Evolutionary conservation across 2,113 vertebrate species (phyloP).

Genomic region (Zingel zingel): DNA sequence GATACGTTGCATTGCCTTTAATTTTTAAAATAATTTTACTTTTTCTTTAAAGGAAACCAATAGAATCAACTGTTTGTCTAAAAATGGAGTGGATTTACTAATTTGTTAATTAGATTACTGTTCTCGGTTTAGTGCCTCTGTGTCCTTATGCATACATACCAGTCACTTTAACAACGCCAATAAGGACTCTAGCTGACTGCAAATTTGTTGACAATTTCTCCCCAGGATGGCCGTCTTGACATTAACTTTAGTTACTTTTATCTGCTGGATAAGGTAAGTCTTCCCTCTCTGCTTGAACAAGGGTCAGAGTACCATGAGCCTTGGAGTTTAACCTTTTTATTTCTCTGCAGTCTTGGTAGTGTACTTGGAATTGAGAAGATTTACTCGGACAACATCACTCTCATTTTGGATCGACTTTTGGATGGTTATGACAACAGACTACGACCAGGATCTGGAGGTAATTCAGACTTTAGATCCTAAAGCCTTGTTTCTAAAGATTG

Average conservation of each 20-base stretch:
- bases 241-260: constrained; percentile 46
- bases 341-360: constrained; percentile 78
- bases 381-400: constrained; percentile 91
- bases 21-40: not conserved
- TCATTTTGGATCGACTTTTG: constrained; percentile 91
- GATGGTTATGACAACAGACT: constrained; percentile 95
- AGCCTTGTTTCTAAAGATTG: not conserved
- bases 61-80: constrained; percentile 56
- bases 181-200: not conserved
- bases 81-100: constrained; percentile 76
- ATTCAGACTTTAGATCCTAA: not conserved
- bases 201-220: constrained; percentile 14
- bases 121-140: constrained; percentile 44
- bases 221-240: constrained; percentile 52
- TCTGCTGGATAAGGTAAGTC: constrained; percentile 69
- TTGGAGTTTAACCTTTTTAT: not conserved
- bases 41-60: not conserved
- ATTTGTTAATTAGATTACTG: constrained; percentile 85
- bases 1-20: not conserved
- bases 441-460: constrained; percentile 93
- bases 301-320: not conserved
- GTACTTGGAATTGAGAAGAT: constrained; percentile 77
- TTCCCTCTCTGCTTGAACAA: constrained; percentile 5
- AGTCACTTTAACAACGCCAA: constrained; percentile 40
- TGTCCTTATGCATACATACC: constrained; percentile 30